Evolutionary conservation across 2,888 invertebrate species (phyloP).

Genomic region (Cephus spinipes): DNA sequence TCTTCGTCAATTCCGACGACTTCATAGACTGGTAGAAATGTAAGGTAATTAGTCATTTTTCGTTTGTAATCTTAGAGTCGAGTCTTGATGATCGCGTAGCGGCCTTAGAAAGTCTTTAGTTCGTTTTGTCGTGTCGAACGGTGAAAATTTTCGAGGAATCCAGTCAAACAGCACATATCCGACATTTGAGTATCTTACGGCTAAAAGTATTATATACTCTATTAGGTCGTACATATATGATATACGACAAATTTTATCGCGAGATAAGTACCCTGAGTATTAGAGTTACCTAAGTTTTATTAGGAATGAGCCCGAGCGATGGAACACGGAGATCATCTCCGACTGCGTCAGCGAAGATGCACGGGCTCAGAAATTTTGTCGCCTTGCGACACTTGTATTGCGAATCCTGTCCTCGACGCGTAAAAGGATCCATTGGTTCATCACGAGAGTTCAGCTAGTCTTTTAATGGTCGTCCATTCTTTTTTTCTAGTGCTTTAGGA

Average conservation of each 20-base stretch:
- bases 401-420: not conserved
- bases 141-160: not conserved
- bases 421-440: not conserved
- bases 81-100: conserved; percentile 23
- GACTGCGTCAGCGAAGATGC: not conserved
- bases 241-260: not conserved
- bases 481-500: conserved; percentile 36
- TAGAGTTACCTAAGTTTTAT: not conserved
- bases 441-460: not conserved
- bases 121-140: not conserved
- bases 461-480: not conserved
- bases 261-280: not conserved
- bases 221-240: not conserved
- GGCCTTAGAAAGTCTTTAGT: conserved; percentile 34
- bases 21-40: conserved; percentile 50
- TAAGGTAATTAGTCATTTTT: conserved; percentile 24
- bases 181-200: not conserved
- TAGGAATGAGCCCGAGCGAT: not conserved
- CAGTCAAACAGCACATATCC: not conserved
- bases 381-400: conserved; percentile 11
- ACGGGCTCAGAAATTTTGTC: not conserved
- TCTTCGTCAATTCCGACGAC: conserved; percentile 43
- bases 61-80: conserved; percentile 18
- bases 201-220: not conserved
- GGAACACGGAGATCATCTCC: not conserved